These are phyloP conservation scores for Laticauda laticaudata DNA, from an alignment of 2,113 vertebrate species.

Conservation along the genomic window DNA sequence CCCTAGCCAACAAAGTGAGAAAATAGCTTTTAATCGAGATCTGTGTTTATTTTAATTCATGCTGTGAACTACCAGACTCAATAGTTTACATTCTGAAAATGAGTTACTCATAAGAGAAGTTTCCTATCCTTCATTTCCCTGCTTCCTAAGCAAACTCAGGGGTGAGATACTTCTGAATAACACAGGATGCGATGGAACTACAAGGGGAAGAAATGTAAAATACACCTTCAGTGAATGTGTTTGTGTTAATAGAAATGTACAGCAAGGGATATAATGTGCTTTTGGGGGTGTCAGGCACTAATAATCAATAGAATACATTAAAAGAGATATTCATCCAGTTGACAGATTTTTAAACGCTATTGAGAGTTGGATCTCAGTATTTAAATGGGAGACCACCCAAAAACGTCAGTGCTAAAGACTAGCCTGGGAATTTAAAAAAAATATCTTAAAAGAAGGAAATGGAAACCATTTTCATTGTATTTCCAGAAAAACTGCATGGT, in stretches of 20 bases:
- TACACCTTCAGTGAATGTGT: background rate
- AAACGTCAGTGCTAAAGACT: background rate
- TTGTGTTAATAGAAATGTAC: background rate
- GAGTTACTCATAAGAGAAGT: background rate
- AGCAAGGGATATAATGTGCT: background rate
- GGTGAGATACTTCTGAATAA: background rate
- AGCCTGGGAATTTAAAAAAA: background rate
- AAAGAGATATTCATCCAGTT: background rate
- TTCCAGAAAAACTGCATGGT: background rate
- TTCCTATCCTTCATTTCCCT: too few species aligned
- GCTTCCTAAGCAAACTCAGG: background rate
- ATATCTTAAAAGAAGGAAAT: background rate
- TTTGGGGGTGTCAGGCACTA: background rate
- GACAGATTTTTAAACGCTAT: background rate
- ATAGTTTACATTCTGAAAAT: background rate
- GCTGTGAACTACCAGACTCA: background rate
- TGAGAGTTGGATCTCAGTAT: background rate
- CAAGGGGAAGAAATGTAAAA: background rate
- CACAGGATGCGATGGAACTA: background rate
- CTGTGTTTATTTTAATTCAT: background rate
- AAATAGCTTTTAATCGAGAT: background rate
- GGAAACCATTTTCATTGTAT: background rate
- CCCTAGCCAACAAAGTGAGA: background rate
- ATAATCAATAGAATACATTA: background rate
- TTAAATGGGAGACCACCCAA: background rate